Percentiles rank a stretch among this genome's conserved stretches.
These are phyloP conservation scores for Ypsolopha sequella DNA, from an alignment of 2,888 invertebrate genomes.

Conservation along the genomic window DNA sequence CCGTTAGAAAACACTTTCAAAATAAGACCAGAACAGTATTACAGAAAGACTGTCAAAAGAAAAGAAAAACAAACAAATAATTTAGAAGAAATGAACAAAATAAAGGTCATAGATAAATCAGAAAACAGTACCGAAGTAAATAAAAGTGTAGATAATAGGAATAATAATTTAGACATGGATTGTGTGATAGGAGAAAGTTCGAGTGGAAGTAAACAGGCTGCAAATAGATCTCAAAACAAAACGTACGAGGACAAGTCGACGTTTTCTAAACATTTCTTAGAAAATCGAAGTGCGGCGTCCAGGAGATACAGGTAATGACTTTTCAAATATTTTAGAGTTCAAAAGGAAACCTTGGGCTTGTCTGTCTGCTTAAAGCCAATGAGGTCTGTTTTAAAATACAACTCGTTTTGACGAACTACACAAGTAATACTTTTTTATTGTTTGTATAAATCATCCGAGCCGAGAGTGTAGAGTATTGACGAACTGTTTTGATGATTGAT, in stretches of 20 bases:
- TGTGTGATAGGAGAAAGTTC: background rate
- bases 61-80: constrained; percentile 3
- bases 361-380: too few species aligned
- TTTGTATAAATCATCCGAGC: too few species aligned
- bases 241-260: constrained; percentile 8
- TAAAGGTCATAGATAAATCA: constrained; percentile 9
- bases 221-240: background rate
- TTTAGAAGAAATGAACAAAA: too few species aligned
- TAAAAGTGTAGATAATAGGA: background rate
- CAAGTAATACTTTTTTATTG: too few species aligned
- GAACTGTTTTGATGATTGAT: too few species aligned
- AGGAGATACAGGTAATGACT: constrained; percentile 28
- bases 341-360: too few species aligned
- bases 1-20: constrained; percentile 22
- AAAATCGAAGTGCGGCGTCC: constrained; percentile 43
- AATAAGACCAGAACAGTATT: constrained; percentile 10
- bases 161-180: background rate
- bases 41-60: constrained; percentile 24
- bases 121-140: background rate
- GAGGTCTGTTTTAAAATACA: too few species aligned
- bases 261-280: constrained; percentile 17
- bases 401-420: too few species aligned
- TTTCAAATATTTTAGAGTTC: background rate
- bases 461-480: too few species aligned
- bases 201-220: constrained; percentile 3